A percentile compares a stretch with the other conserved stretches of the same genome.
These are phyloP conservation scores for Volucella bombylans DNA, from an alignment of 2,888 invertebrate genomes.

Conservation along the genomic window DNA sequence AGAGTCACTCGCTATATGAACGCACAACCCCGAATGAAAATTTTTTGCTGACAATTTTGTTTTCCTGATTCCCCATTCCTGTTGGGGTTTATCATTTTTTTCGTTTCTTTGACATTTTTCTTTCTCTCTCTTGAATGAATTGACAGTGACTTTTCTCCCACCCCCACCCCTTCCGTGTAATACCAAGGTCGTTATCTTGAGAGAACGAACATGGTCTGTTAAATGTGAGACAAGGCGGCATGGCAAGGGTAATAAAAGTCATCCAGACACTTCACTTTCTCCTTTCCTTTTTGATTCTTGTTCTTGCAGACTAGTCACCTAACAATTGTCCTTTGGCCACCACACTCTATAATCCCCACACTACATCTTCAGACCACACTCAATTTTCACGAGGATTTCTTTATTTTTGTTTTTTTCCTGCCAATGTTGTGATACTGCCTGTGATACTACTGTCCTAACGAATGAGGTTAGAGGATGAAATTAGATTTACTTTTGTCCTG, in stretches of 20 bases:
- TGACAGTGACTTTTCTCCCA: constrained; percentile 32
- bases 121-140: constrained; percentile 63
- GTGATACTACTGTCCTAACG: not conserved
- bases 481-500: constrained; percentile 73
- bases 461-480: constrained; percentile 65
- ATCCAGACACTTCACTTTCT: constrained; percentile 59
- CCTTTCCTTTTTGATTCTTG: constrained; percentile 6
- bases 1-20: constrained; percentile 14
- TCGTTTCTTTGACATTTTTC: constrained; percentile 9
- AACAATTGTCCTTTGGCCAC: constrained; percentile 65
- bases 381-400: constrained; percentile 32
- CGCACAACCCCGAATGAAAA: constrained; percentile 35
- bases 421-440: too few species aligned
- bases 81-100: constrained; percentile 23
- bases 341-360: constrained; percentile 10
- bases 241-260: constrained; percentile 60
- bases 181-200: constrained; percentile 59
- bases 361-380: not conserved
- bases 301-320: constrained; percentile 49
- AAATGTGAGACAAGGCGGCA: constrained; percentile 29
- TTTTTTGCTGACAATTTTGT: constrained; percentile 27
- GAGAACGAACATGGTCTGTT: not conserved
- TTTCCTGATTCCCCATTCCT: not conserved
- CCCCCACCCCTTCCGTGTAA: constrained; percentile 15
- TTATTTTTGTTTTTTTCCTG: not conserved